These are phyloP conservation scores for Apis laboriosa DNA, from an alignment of 1,140 invertebrate genomes.

Conservation along the genomic window DNA sequence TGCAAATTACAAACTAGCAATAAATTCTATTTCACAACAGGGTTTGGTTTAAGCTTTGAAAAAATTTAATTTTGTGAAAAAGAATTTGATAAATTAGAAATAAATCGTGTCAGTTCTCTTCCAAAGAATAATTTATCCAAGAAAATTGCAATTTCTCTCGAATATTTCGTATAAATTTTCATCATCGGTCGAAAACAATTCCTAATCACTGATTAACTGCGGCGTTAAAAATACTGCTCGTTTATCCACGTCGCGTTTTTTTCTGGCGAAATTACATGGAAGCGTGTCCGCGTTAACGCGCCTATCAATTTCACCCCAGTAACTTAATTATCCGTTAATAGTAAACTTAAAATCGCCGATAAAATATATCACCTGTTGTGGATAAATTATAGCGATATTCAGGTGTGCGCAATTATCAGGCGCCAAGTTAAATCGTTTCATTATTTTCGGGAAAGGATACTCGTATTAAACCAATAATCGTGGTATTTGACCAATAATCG, in stretches of 20 bases:
- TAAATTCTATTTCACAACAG: background rate
- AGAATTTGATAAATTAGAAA: no score
- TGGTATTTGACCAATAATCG: no score
- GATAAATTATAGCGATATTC: background rate
- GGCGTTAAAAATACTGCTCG: background rate
- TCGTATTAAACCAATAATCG: no score
- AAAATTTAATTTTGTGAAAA: no score
- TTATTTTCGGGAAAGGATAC: background rate
- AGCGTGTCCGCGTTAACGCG: constrained; percentile 2
- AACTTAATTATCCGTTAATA: constrained; percentile 32
- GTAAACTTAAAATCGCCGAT: constrained; percentile 18
- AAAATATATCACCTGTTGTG: background rate
- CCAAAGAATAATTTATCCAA: no score
- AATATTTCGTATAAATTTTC: no score
- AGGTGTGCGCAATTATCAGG: background rate
- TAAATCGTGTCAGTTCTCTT: no score
- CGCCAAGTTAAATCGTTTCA: background rate
- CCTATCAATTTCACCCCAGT: constrained; percentile 2
- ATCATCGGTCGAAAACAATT: background rate
- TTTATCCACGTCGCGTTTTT: constrained; percentile 5
- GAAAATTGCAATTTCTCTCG: background rate
- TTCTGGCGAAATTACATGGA: constrained; percentile 13
- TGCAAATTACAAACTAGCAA: background rate
- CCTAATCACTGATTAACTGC: background rate
- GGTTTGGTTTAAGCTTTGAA: no score